Conservation (phyloP, 2,888 invertebrate species). For the Pterostichus niger region DNA sequence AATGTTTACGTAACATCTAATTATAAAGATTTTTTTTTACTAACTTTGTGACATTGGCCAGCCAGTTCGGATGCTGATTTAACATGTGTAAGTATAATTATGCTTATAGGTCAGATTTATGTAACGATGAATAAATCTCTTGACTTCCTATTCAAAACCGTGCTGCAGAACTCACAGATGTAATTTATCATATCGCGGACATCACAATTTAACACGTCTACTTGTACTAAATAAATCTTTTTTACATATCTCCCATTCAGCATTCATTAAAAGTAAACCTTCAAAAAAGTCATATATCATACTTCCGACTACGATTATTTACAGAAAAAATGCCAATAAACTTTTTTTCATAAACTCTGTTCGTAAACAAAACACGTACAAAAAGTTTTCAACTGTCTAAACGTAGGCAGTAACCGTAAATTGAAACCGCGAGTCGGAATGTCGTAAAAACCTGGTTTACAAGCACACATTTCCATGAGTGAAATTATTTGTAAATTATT, state of each 20-base stretch:
- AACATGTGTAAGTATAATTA: too few relatives aligned
- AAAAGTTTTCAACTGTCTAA: constrained; percentile 42
- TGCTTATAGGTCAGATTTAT: too few relatives aligned
- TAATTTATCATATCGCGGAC: too few relatives aligned
- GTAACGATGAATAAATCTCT: too few relatives aligned
- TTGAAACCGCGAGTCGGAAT: constrained; percentile 25
- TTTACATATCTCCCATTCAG: background rate
- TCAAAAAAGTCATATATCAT: constrained; percentile 33
- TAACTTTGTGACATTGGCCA: too few relatives aligned
- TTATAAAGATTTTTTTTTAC: too few relatives aligned
- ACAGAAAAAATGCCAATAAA: constrained; percentile 36
- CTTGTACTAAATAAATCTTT: too few relatives aligned
- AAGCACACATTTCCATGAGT: constrained; percentile 35
- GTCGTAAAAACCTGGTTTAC: constrained; percentile 38
- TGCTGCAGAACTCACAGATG: too few relatives aligned
- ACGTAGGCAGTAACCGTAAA: constrained; percentile 40
- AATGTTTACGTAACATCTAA: too few relatives aligned
- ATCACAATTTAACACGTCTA: too few relatives aligned
- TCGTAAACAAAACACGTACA: constrained; percentile 28
- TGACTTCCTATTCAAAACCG: too few relatives aligned
- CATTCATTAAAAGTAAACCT: constrained; percentile 1
- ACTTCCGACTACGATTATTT: constrained; percentile 19
- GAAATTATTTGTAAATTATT: constrained; percentile 44
- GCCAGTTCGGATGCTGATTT: too few relatives aligned
- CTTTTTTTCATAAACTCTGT: constrained; percentile 44